Base-by-base conservation (phyloP, 2,888 invertebrate species). In the Aelia acuminata region DNA sequence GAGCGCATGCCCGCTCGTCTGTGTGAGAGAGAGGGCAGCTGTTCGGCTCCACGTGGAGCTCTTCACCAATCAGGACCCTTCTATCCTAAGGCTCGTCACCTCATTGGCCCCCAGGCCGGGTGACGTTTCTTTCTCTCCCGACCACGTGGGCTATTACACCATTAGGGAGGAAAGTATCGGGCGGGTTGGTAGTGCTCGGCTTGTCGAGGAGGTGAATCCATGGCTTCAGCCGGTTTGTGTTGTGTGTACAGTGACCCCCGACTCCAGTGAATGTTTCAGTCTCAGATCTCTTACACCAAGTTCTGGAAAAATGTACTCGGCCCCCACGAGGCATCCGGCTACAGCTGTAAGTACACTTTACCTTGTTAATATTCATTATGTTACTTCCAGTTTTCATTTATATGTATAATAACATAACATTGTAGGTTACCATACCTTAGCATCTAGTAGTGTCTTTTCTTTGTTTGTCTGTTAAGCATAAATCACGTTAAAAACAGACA, bases 261-360 rank as follows among this genome's bases (percentile, higher is more conserved):
- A 70, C 35, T 70, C 43, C 80, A 80, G 80, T 80, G 80, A 80
- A 80, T 80, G 80, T 80, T 80, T 43, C 43, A 43, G 4, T 13
- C n/a, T 47, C 43, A 80, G 80, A 31, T n/a, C 7, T 80, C 80
- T 80, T 47, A 15, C 43, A n/a, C n/a, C 80, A n/a, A 80, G 80
- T 22, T 43, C 80, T 80, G 80, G 80, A 80, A 92, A 91, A 92
- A 96, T 96, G 96, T 96, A 96, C 93, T 95, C 96, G 92, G 94
- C 95, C 92, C 95, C 95, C 93, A 94, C 95, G 93, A 94, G 96
- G 94, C 96, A 96, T 93, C 95, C 96, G 93, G 94, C 95, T 92
- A 94, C 94, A 92, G 94, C 95, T 94, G 95, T 96, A 93, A 95
- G 95, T 95, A 47, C 5, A 11, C 43, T 20, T n/a, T 31, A 18